Evolutionary conservation across 2,113 vertebrate species (phyloP).

Genomic region (Aspiorhynchus laticeps): DNA sequence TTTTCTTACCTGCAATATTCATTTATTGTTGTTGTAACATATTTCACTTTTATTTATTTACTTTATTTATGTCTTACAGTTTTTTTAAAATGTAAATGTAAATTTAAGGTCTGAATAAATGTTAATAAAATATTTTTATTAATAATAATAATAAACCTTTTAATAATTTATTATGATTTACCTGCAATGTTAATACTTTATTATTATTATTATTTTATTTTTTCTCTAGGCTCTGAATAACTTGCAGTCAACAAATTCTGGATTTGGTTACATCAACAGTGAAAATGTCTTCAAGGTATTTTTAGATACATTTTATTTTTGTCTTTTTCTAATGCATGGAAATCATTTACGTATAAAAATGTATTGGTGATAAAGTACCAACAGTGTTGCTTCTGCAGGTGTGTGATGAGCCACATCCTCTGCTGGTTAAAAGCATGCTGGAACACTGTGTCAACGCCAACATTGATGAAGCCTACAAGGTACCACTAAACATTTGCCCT

Average conservation of each 20-base stretch:
- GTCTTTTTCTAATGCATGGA: background rate
- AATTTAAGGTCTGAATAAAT: too few species aligned
- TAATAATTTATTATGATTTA: background rate
- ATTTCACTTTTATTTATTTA: too few species aligned
- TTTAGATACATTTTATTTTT: background rate
- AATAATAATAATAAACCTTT: too few species aligned
- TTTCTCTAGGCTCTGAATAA: conserved; percentile 89
- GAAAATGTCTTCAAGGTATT: conserved; percentile 94
- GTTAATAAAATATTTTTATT: too few species aligned
- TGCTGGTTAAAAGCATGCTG: conserved; percentile 96
- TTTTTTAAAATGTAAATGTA: too few species aligned
- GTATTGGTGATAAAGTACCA: background rate
- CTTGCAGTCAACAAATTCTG: conserved; percentile 92
- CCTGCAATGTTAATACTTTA: background rate
- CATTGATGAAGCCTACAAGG: conserved; percentile 92
- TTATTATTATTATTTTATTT: background rate
- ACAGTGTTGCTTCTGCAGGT: conserved; percentile 72
- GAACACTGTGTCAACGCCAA: conserved; percentile 87
- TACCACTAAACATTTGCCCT: conserved; percentile 56
- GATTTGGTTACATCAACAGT: conserved; percentile 94
- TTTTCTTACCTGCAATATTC: too few species aligned
- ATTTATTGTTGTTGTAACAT: too few species aligned
- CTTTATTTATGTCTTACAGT: too few species aligned
- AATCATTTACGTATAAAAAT: background rate
- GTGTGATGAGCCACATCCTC: conserved; percentile 94